Conservation (phyloP, 2,888 invertebrate genomes). For the Steromphala cineraria region DNA sequence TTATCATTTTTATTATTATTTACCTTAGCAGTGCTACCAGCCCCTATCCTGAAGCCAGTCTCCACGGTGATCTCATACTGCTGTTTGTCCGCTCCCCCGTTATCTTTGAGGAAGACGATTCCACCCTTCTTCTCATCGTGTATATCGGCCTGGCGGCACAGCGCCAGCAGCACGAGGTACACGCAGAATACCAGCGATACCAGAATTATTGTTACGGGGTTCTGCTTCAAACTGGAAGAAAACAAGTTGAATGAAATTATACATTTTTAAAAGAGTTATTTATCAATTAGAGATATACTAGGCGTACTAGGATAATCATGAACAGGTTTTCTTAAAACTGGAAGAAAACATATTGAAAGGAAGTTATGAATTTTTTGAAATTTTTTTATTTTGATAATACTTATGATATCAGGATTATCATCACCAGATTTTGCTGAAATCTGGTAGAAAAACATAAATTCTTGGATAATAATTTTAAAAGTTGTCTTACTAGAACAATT, state of each 20-base stretch:
- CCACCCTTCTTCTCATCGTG: constrained; percentile 64
- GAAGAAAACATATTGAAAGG: constrained; percentile 14
- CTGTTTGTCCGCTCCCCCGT: constrained; percentile 67
- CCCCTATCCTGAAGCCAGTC: constrained; percentile 71
- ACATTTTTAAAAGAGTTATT: no score
- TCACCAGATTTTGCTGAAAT: no score
- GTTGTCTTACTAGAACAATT: no score
- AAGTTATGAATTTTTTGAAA: neutral
- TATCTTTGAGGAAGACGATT: constrained; percentile 69
- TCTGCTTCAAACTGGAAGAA: constrained; percentile 58
- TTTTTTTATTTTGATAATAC: no score
- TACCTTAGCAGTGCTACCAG: constrained; percentile 75
- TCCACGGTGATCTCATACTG: constrained; percentile 72
- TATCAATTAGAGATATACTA: no score
- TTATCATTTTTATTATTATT: no score
- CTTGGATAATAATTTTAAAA: no score
- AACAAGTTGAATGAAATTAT: no score
- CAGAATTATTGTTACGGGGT: constrained; percentile 62
- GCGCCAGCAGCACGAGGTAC: constrained; percentile 60
- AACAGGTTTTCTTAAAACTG: constrained; percentile 53
- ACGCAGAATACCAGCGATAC: constrained; percentile 54
- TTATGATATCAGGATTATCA: no score
- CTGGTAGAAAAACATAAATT: no score
- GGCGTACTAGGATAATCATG: no score
- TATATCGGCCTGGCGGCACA: constrained; percentile 60